Conservation (phyloP, 2,113 vertebrate species). For the Menidia beryllina region DNA sequence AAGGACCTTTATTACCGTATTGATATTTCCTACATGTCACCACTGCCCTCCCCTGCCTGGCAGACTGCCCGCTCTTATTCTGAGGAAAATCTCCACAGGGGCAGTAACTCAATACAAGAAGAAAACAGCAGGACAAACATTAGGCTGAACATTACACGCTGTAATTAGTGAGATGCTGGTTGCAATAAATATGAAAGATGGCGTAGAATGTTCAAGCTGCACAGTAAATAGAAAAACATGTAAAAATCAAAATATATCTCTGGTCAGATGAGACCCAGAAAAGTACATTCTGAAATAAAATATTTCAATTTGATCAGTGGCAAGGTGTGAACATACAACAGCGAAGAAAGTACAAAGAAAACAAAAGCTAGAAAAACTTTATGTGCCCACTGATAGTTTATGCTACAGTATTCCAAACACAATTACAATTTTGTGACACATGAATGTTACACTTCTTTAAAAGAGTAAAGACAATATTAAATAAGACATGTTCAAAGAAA, state of each 20-base stretch:
- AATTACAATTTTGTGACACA: constrained; percentile 7
- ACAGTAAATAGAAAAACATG: constrained; percentile 39
- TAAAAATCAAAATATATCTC: constrained; percentile 29
- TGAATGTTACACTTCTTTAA: constrained; percentile 10
- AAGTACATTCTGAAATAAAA: constrained; percentile 12
- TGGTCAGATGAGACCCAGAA: constrained; percentile 20
- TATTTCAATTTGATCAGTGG: constrained; percentile 12
- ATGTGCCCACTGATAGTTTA: constrained; percentile 45
- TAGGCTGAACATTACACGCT: constrained; percentile 52
- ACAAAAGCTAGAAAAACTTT: constrained; percentile 49
- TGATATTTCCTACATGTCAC: constrained; percentile 66
- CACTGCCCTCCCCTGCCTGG: constrained; percentile 60
- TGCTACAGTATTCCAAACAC: constrained; percentile 36
- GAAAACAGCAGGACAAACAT: constrained; percentile 59
- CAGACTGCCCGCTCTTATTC: constrained; percentile 50
- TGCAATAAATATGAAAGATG: constrained; percentile 66
- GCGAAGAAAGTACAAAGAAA: constrained; percentile 24
- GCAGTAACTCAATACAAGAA: constrained; percentile 57
- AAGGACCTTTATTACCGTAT: constrained; percentile 71
- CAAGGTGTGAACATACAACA: not conserved
- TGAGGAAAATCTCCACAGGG: constrained; percentile 41
- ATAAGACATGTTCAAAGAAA: constrained; percentile 48
- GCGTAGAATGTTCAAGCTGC: constrained; percentile 45
- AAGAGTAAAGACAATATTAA: not conserved
- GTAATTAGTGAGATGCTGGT: constrained; percentile 68